Percentiles rank a stretch among this genome's conserved stretches.
Conservation (phyloP, 1,140 invertebrate genomes). For the Pogonognathellus flavescens region DNA sequence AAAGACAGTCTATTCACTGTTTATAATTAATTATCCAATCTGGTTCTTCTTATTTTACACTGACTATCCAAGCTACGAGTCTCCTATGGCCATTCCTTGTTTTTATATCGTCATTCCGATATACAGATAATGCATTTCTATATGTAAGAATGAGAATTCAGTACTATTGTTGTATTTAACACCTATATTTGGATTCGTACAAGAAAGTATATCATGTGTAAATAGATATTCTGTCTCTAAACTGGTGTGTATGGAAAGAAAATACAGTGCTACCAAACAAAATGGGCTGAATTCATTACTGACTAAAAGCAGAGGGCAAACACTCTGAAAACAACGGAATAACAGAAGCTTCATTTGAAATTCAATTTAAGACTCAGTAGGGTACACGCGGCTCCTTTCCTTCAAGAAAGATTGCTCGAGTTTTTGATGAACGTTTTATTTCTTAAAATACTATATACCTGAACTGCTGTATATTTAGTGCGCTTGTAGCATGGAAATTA, state of each 20-base stretch:
- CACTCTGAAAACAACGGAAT: conserved; percentile 9
- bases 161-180: too few species aligned
- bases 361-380: conserved; percentile 45
- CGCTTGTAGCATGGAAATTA: too few species aligned
- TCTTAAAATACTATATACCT: neutral
- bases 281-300: conserved; percentile 39
- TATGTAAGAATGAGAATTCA: too few species aligned
- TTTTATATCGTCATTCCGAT: too few species aligned
- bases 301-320: conserved; percentile 8
- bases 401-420: conserved; percentile 40
- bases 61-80: neutral
- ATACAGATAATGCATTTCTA: too few species aligned
- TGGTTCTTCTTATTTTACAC: conserved; percentile 25
- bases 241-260: neutral
- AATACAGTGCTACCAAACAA: neutral
- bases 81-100: too few species aligned
- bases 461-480: neutral
- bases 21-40: conserved; percentile 66
- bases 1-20: conserved; percentile 61
- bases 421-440: conserved; percentile 40
- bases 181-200: too few species aligned
- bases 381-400: conserved; percentile 39
- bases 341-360: conserved; percentile 43
- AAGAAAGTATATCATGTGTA: too few species aligned
- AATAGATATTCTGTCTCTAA: too few species aligned